Base-by-base conservation (phyloP, 2,797 vertebrate genomes). In the Pristis pectinata region DNA sequence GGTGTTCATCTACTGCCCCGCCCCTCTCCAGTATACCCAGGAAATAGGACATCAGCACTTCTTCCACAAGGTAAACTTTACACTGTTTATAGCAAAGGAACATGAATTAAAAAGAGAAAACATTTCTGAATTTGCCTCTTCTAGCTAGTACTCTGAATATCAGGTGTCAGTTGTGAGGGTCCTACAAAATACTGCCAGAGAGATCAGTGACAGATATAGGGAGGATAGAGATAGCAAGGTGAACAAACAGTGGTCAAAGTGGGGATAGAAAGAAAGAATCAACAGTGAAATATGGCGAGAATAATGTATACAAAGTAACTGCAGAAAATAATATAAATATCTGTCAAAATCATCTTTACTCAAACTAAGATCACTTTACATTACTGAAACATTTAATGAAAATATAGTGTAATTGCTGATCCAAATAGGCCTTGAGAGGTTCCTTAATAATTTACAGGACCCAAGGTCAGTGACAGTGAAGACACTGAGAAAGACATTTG, bases 21-120 rank as follows among this genome's bases (percentile, higher is more conserved):
- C 98, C 98, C 1, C 96, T 98, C 95, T 99, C 98, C 96, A 98
- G 95, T 49, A 99, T 97, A 49, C 98, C 97, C 96, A 99, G 95
- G 95, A 99, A 97, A 97, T 99, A 99, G 97, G 97, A 98, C 98
- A 99, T 98, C 95, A 99, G 97, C 94, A 99, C 98, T 0, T 99
- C 98, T 96, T 99, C 99, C 91, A 99, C 99, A 95, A 99, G 96
- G 96, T 99, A 99, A 0, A 99, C 98, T 95, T 99, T 98, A 97
- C 98, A 98, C 99, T 99, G 96, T 49, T 95, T 83, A 95, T 27
- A 95, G 34, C 95, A 83, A 61, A 64, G 64, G 27, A 56, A 83
- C 17, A 64, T 37, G n/a, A 91, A 37, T 64, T 64, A 67, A 37
- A 80, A 77, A 67, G 19, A 91, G 11, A 17, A 59, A 59, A 11